Evolutionary conservation across 2,797 vertebrate genomes (phyloP), one percentile per base, ranked within the genome.

Genomic region (Hoplostethus mediterraneus): DNA sequence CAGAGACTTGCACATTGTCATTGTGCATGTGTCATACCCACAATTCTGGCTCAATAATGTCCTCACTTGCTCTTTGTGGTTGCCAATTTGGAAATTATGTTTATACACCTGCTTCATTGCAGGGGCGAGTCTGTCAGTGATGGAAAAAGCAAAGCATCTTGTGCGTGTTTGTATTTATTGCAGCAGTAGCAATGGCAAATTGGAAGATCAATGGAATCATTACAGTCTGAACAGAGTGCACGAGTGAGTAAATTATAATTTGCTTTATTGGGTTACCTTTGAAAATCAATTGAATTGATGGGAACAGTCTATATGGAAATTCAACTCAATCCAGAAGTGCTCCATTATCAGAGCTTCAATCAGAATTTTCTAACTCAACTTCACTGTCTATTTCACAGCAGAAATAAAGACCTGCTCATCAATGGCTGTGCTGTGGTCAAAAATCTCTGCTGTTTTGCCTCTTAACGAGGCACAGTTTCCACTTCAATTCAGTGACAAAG

Each of bases 391-490:
- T 67, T 71, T 62, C 42, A 51, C 88, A 89, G 83, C n/a, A 13
- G 33, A 45, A 31, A 49, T 58, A 69, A 64, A 30, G 21, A 63
- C 58, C 71, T 63, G 30, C 42, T 73, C 62, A n/a, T 62, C 67
- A 5, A 94, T 93, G 94, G 82, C 90, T 33, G 28, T 25, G 0
- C 52, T 95, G 55, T 95, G 94, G 94, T 85, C 87, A 17, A 91
- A 92, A 67, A 87, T 97, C 30, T 70, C 75, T 3, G 82, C 90
- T 0, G 60, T 88, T 12, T 78, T 98, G 57, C 96, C 96, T 4
- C 7, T 0, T 2, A 83, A 70, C 0, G 83, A 92, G 75, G 89
- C 95, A 2, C 90, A 91, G 16, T 94, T 97, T 73, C 77, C 55
- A 0, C 87, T 95, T 48, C 84, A 92, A 11, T 93, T 96, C 31